These are phyloP conservation scores for Siderastrea radians DNA, from an alignment of 92 coral and sea anemone species.

Conservation along the genomic window DNA sequence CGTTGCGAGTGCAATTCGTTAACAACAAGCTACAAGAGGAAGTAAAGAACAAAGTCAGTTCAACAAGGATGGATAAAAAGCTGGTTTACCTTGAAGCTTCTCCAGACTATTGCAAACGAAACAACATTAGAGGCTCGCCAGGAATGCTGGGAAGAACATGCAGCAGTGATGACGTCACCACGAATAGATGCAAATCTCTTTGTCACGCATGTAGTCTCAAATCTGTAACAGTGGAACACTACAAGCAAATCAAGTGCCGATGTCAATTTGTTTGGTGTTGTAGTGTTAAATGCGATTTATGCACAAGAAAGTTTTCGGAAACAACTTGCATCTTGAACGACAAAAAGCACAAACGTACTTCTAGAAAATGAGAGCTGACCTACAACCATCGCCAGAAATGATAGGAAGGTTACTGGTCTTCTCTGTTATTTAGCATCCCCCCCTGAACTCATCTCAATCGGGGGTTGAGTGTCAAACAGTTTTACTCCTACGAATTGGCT, in stretches of 20 bases:
- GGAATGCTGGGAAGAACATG: slow-evolving; percentile 51
- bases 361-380: background rate
- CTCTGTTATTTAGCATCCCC: too few relatives aligned
- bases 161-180: slow-evolving; percentile 36
- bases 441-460: too few relatives aligned
- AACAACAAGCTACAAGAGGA: slow-evolving; percentile 48
- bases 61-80: background rate
- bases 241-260: slow-evolving; percentile 43
- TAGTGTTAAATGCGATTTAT: slow-evolving; percentile 62
- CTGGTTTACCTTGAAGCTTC: slow-evolving; percentile 69
- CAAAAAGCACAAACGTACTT: background rate
- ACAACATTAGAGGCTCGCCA: slow-evolving; percentile 57
- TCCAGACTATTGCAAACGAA: slow-evolving; percentile 74
- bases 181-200: slow-evolving; percentile 26
- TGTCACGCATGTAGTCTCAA: slow-evolving; percentile 67
- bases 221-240: slow-evolving; percentile 22
- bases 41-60: slow-evolving; percentile 51
- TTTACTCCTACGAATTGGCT: too few relatives aligned
- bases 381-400: too few relatives aligned
- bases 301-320: slow-evolving; percentile 29
- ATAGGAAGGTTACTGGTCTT: too few relatives aligned
- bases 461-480: too few relatives aligned
- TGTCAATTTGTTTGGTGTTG: slow-evolving; percentile 92
- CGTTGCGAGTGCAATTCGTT: slow-evolving; percentile 41
- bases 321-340: background rate